phyloP scores from a whole-genome alignment of 2,797 vertebrate species.

The Sebastes alutus region DNA sequence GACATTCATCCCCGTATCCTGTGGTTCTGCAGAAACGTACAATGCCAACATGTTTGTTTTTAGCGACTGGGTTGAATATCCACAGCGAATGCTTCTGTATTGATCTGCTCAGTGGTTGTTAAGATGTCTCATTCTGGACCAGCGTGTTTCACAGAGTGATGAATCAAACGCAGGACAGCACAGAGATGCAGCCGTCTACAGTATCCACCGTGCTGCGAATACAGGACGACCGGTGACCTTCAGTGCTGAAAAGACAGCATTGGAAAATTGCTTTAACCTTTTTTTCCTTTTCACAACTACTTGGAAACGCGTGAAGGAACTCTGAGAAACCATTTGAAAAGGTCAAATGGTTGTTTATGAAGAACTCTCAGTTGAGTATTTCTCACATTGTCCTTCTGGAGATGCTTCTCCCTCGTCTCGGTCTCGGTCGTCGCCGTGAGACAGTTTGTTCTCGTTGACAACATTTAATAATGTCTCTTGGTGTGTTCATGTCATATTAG shows the following conservation, averaged over 20 bases:
- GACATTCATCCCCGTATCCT: too few relatives aligned
- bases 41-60: too few relatives aligned
- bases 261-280: conserved; percentile 22
- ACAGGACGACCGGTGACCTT: not conserved
- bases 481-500: not conserved
- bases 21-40: too few relatives aligned
- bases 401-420: not conserved
- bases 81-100: too few relatives aligned
- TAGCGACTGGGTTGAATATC: too few relatives aligned
- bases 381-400: not conserved
- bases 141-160: too few relatives aligned
- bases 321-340: conserved; percentile 11
- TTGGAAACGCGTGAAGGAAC: not conserved
- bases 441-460: not conserved
- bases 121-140: too few relatives aligned
- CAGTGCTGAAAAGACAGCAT: not conserved
- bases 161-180: too few relatives aligned
- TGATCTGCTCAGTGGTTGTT: too few relatives aligned
- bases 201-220: too few relatives aligned
- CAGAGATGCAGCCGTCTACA: too few relatives aligned
- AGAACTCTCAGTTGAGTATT: not conserved
- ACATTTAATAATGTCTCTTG: not conserved
- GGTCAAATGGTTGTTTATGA: conserved; percentile 16
- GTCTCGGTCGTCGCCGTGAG: not conserved
- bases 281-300: not conserved